Evolutionary conservation across 53 echinoderm and acorn worm species (phyloP).

Genomic region (Holothuria leucospilota): DNA sequence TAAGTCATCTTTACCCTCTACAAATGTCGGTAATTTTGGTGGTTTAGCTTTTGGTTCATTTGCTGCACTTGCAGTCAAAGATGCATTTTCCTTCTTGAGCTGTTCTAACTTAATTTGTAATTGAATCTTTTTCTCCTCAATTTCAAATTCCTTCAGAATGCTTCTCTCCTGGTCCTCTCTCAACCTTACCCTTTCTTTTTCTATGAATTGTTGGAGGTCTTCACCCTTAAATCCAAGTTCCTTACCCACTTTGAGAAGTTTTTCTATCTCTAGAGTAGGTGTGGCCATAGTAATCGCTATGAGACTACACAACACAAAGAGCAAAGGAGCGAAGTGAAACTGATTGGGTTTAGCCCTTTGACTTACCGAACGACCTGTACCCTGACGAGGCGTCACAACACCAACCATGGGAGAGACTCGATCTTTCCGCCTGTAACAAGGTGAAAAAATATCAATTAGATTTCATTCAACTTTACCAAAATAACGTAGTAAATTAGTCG

Average conservation of each 20-base stretch:
- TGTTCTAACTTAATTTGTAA: background rate
- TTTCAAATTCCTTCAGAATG: background rate
- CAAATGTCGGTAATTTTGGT: conserved; percentile 27
- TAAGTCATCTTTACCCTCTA: conserved; percentile 40
- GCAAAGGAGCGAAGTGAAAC: too few relatives aligned
- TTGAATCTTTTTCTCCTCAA: background rate
- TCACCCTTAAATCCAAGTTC: too few relatives aligned
- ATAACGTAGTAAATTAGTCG: too few relatives aligned
- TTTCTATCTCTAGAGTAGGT: background rate
- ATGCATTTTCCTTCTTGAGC: background rate
- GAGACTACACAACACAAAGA: too few relatives aligned
- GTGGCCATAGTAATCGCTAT: background rate
- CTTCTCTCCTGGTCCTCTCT: background rate
- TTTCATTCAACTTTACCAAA: too few relatives aligned
- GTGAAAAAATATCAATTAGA: too few relatives aligned
- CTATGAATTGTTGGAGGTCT: background rate
- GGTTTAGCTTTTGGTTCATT: background rate
- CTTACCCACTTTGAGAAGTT: too few relatives aligned
- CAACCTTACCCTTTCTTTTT: background rate
- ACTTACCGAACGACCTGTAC: too few relatives aligned
- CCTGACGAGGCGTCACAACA: too few relatives aligned
- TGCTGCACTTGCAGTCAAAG: background rate
- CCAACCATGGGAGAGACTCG: too few relatives aligned
- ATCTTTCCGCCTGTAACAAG: too few relatives aligned
- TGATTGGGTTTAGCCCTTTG: too few relatives aligned